phyloP scores from a whole-genome alignment of 2,797 vertebrate genomes.

The Galaxias olidus region DNA sequence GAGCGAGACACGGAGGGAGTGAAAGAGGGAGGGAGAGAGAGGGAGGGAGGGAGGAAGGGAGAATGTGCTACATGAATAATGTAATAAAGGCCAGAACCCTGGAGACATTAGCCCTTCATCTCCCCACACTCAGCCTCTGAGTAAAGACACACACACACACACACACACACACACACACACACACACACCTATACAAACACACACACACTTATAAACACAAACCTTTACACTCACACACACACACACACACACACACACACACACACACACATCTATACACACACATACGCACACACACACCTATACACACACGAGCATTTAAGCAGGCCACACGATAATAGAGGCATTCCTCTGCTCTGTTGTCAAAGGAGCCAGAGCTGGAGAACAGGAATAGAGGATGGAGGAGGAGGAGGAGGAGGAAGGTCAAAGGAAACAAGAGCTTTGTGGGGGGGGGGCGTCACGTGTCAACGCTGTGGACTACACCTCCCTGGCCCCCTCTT shows the following conservation, averaged over 20 bases:
- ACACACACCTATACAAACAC: not conserved
- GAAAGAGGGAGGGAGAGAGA: not conserved
- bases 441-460: too few relatives aligned
- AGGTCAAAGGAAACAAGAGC: too few relatives aligned
- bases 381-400: slow-evolving; percentile 43
- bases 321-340: slow-evolving; percentile 57
- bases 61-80: too few relatives aligned
- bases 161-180: too few relatives aligned
- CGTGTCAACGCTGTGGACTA: too few relatives aligned
- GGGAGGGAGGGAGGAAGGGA: not conserved
- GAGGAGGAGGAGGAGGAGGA: slow-evolving; percentile 28
- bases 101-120: too few relatives aligned
- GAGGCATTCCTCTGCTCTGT: slow-evolving; percentile 55
- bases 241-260: not conserved
- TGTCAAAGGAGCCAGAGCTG: slow-evolving; percentile 59
- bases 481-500: too few relatives aligned
- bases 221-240: not conserved
- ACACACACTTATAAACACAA: not conserved
- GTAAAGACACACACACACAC: too few relatives aligned
- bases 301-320: not conserved
- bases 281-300: not conserved
- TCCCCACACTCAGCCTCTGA: too few relatives aligned
- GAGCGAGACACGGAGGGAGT: not conserved
- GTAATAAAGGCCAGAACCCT: too few relatives aligned
- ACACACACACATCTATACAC: not conserved